Evolutionary conservation across 2,113 vertebrate genomes (phyloP).

Genomic region (Todiramphus chloris): DNA sequence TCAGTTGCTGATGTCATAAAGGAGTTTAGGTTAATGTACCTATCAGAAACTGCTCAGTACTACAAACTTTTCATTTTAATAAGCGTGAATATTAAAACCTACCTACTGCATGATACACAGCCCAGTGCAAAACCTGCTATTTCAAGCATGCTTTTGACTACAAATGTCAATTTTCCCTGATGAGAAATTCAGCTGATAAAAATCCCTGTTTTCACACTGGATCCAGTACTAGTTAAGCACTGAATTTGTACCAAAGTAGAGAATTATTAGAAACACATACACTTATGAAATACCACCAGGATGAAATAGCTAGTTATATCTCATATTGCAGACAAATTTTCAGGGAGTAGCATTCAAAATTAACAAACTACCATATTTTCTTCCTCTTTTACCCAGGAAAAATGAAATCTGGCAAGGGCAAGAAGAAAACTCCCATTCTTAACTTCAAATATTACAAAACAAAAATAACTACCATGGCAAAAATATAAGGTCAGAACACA

Average conservation of each 20-base stretch:
- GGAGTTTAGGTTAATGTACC: not conserved
- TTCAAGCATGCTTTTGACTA: not conserved
- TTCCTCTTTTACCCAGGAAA: not conserved
- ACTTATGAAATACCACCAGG: not conserved
- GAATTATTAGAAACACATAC: not conserved
- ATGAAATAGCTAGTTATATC: not conserved
- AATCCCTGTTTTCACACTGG: not conserved
- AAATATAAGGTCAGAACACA: not conserved
- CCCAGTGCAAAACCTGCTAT: not conserved
- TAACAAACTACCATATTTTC: not conserved
- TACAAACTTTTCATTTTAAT: not conserved
- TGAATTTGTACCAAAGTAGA: not conserved
- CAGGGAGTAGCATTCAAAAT: not conserved
- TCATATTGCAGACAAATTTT: not conserved
- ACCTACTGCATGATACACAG: not conserved
- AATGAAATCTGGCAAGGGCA: not conserved
- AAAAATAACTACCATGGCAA: not conserved
- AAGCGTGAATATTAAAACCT: not conserved
- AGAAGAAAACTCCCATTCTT: not conserved
- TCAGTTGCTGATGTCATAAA: not conserved
- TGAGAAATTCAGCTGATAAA: conserved; percentile 5
- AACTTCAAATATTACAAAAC: not conserved
- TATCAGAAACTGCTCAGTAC: not conserved
- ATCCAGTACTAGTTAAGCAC: not conserved
- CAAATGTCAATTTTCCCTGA: not conserved